phyloP scores from a whole-genome alignment of 2,797 vertebrate genomes.

The Anolis apletophallus region DNA sequence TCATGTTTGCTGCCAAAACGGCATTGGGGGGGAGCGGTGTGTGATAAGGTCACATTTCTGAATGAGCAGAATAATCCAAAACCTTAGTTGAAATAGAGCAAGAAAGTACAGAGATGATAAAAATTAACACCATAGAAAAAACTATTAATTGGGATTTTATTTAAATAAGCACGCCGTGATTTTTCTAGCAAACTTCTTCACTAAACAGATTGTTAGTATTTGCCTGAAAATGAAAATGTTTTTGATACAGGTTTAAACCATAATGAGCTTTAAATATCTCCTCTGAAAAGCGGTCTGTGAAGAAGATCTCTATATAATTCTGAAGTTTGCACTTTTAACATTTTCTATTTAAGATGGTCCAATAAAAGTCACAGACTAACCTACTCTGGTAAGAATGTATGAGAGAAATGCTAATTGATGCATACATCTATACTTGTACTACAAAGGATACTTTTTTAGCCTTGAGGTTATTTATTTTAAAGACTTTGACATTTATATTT shows the following conservation, averaged over 20 bases:
- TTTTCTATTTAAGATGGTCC: constrained; percentile 1
- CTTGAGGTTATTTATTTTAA: constrained; percentile 43
- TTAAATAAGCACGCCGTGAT: not conserved
- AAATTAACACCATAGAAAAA: not conserved
- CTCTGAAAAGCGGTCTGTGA: not conserved
- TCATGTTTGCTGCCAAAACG: too few species aligned
- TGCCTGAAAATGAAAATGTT: not conserved
- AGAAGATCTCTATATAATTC: not conserved
- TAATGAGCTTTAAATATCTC: not conserved
- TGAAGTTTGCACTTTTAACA: too few species aligned
- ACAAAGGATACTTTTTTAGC: constrained; percentile 31
- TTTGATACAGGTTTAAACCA: not conserved
- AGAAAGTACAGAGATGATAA: not conserved
- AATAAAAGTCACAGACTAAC: not conserved
- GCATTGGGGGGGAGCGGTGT: too few species aligned
- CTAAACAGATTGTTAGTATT: not conserved
- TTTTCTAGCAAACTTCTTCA: not conserved
- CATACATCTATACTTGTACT: constrained; percentile 28
- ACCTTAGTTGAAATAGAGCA: not conserved
- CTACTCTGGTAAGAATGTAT: constrained; percentile 13
- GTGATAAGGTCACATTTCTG: too few species aligned
- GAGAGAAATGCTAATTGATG: constrained; percentile 43
- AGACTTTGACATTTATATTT: constrained; percentile 47
- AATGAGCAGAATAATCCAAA: too few species aligned
- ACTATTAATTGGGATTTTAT: not conserved